Base-by-base conservation (phyloP, 37 sponge, comb jelly and placozoan genomes). In the Axinella damicornis region DNA sequence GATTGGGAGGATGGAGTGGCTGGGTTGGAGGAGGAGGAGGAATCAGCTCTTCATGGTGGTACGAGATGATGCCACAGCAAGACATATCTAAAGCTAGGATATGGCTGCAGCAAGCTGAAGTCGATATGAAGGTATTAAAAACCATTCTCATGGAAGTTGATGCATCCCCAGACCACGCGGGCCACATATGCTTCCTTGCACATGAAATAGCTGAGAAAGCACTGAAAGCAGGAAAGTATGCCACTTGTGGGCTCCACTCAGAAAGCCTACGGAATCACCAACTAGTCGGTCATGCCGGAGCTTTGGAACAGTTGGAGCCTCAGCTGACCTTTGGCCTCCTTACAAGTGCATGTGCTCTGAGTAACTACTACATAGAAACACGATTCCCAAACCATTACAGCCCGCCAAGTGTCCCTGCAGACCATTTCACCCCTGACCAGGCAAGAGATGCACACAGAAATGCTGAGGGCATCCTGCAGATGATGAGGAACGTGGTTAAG, bases 121-220 rank as follows among this genome's bases (percentile, higher is more conserved):
- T 31, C 28, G 68, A 67, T 67, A 34, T 30, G 33, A 30, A 24
- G 33, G 19, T 67, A 31, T 32, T 88, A 39, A 11, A 55, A 16
- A 52, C 53, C 25, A 13, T 88, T 9, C 5, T 57, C 25, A 21
- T 56, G 2, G 0, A 35, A 22, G 59, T 66, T 22, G 21, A 24
- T 6, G 12, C 32, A 37, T 28, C 64, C 46, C 46, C 46, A 46
- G 46, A 46, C 28, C 46, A 46, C 9, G 46, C 65, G 2, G 35
- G 30, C 21, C 30, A 63, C 15, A 65, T 65, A 17, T 79, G 79
- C 35, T 79, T 79, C 67, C 5, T 79, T 64, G 65, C 79, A 22
- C 66, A 79, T 38, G 79, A 79, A 65, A 65, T 79, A 16, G 79
- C 66, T 1, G 66, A 65, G 28, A 79, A 79, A 34, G 65, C 79